These are phyloP conservation scores for Ophion ventricosus DNA, from an alignment of 2,888 invertebrate genomes.

Conservation along the genomic window DNA sequence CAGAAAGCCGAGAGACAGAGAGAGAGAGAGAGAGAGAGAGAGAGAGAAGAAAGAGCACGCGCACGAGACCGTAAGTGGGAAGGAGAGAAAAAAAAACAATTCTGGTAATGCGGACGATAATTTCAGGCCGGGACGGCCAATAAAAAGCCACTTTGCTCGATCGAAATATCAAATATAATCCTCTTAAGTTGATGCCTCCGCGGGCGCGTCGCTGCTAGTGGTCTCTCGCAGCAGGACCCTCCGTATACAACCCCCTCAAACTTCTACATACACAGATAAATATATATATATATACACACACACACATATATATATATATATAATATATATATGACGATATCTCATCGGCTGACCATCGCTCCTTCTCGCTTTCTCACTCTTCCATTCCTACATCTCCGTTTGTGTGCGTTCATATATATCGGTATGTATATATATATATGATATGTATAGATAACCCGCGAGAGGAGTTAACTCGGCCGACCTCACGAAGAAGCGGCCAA, in stretches of 20 bases:
- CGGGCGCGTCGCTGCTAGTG: conserved; percentile 65
- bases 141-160: conserved; percentile 82
- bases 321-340: conserved; percentile 71
- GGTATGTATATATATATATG: conserved; percentile 15
- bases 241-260: conserved; percentile 49
- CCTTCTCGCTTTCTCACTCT: conserved; percentile 42
- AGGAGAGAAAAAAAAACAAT: conserved; percentile 64
- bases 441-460: conserved; percentile 11
- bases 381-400: conserved; percentile 19
- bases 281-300: too few relatives aligned
- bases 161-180: conserved; percentile 83
- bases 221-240: conserved; percentile 33
- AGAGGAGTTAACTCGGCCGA: conserved; percentile 60
- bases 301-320: neutral
- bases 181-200: conserved; percentile 78
- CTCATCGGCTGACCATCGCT: conserved; percentile 79
- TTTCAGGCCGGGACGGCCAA: conserved; percentile 76
- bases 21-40: conserved; percentile 49
- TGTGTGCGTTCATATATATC: neutral
- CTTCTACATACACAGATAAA: conserved; percentile 12
- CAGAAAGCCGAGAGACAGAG: conserved; percentile 41
- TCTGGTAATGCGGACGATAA: conserved; percentile 70
- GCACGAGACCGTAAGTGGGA: neutral
- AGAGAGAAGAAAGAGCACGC: neutral
- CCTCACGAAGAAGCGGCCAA: conserved; percentile 62